Evolutionary conservation across 2,888 invertebrate genomes (phyloP), one percentile per base, ranked within the genome.

Genomic region (Rotaria magnacalcarata): DNA sequence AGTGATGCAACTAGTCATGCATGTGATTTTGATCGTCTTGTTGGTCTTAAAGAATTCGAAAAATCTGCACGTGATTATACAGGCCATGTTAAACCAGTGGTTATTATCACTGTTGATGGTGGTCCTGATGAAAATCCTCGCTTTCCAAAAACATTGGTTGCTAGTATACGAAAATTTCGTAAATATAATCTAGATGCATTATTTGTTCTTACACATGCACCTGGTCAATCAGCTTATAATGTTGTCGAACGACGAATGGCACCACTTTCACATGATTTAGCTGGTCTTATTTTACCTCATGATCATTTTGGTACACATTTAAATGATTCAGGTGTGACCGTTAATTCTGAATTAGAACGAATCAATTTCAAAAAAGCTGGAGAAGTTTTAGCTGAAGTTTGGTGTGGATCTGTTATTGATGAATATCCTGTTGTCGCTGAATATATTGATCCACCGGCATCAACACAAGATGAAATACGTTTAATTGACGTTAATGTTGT

Each of bases 171-270:
- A 84, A 80, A 80, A 80, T 89, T 89, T 84, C 85, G 88, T 58
- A 74, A 85, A n/a, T 85, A 87, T 74, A 85, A 88, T 85, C 84
- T 88, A 27, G 88, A 88, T 85, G 87, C 85, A 1, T 92, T 94
- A 90, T 95, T 95, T 90, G 87, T 88, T 3, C 89, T 88, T 47
- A 90, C 89, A 50, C 90, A 89, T 88, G 90, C 90, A 74, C 90
- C 91, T 84, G 90, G 90, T 8, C 88, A 90, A 87, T 89, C 89
- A 87, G 89, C 89, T 10, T 90, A 88, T 85, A 91, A 90, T 87
- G 87, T 85, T 86, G 90, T 90, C 0, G 89, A 90, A 87, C 74
- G 90, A 50, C 85, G 90, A 86, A 90, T 91, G 89, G 90, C 90
- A 84, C 90, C 90, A 41, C 87, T 91, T 89, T 80, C 80, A n/a